Evolutionary conservation across 2,888 invertebrate genomes (phyloP), one percentile per base, ranked within the genome.

Genomic region (Macrosoma leucophasiata): DNA sequence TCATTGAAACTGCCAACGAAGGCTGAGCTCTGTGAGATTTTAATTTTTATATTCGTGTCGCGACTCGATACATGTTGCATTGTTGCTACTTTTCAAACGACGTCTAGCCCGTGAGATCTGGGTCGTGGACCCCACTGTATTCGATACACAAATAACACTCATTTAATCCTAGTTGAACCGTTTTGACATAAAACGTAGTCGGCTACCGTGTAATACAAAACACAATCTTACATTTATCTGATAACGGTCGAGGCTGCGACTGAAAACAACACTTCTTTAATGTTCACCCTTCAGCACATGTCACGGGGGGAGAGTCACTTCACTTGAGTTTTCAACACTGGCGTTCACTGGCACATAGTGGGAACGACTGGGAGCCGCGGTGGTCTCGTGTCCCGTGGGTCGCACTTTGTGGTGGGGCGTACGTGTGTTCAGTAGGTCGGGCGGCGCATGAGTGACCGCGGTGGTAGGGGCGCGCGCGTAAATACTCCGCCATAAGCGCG

Each of bases 391-490:
- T 50, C 55, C 62, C 58, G 62, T 60, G 69, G 69, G 66, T 70
- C 62, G 37, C 33, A 38, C 43, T 33, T 28, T 24, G 36, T 71
- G 63, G 75, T 70, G 74, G 71, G 71, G 70, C 64, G 67, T 62
- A 77, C 81, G 84, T 84, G 84, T 81, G 78, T 52, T 71, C 76
- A 40, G 72, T 61, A 61, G 66, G 69, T 74, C 77, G 70, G 52
- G 68, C 78, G 64, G 81, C 74, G 82, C 82, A 79, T 82, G 78
- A 84, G 84, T 84, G 84, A 62, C 72, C 55, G 65, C 61, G 65
- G 76, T 82, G 81, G 84, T 72, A 82, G 82, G 81, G 81, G 74
- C 75, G 72, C 69, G 43, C 72, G 71, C 64, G 84, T 84, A 84
- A 81, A 84, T 84, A 84, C 79, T 64, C 62, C 62, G 71, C 46